A percentile compares a stretch with the other conserved stretches of the same genome.
These are phyloP conservation scores for Ostrea edulis DNA, from an alignment of 1,140 invertebrate genomes.

Conservation along the genomic window DNA sequence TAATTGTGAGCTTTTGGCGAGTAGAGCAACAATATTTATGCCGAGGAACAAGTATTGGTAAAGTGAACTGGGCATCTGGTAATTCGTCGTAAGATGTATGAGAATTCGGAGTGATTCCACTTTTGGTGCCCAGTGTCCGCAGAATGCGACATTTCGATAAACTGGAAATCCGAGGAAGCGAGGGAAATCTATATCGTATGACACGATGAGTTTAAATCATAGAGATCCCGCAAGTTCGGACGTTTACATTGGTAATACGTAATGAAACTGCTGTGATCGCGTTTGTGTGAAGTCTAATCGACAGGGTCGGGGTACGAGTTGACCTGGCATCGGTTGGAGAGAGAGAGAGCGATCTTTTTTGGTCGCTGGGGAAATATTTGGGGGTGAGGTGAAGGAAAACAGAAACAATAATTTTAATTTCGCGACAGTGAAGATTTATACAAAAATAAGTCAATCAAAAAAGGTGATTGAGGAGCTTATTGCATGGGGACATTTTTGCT, in stretches of 20 bases:
- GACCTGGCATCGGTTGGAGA: not conserved
- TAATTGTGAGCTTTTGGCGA: slow-evolving; percentile 33
- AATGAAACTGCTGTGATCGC: not conserved
- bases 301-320: slow-evolving; percentile 17
- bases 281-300: not conserved
- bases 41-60: not conserved
- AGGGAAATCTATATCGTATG: slow-evolving; percentile 8
- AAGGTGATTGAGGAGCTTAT: not conserved
- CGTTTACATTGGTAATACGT: not conserved
- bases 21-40: slow-evolving; percentile 26
- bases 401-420: not conserved
- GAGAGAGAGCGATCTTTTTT: not conserved
- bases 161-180: not conserved
- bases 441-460: not conserved
- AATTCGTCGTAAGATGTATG: not conserved
- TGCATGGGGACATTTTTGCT: not conserved
- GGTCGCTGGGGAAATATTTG: not conserved
- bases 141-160: slow-evolving; percentile 30
- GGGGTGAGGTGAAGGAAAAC: not conserved
- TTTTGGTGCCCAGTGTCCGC: not conserved
- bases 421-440: not conserved
- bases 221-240: not conserved
- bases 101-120: slow-evolving; percentile 3
- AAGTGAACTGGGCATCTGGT: not conserved
- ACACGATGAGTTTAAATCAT: slow-evolving; percentile 28